A percentile compares a stretch with the other conserved stretches of the same genome.
Evolutionary conservation across 2,888 invertebrate genomes (phyloP).

Genomic region (Leptopilina syphax): DNA sequence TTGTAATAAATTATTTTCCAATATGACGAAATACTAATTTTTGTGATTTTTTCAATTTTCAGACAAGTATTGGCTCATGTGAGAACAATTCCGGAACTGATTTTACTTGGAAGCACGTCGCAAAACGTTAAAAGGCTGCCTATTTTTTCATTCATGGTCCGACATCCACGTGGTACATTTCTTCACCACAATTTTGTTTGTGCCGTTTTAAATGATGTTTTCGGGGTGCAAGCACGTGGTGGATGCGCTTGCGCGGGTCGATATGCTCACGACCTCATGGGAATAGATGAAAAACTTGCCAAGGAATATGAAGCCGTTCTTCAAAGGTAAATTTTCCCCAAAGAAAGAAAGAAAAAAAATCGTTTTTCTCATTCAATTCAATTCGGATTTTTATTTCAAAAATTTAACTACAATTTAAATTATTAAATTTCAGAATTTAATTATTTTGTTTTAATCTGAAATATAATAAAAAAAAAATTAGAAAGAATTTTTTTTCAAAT

Average conservation of each 20-base stretch:
- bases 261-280: conserved; percentile 90
- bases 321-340: conserved; percentile 78
- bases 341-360: too few species aligned
- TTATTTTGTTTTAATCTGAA: too few species aligned
- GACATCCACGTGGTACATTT: conserved; percentile 88
- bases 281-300: conserved; percentile 87
- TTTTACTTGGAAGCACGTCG: conserved; percentile 85
- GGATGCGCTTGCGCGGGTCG: conserved; percentile 90
- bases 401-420: too few species aligned
- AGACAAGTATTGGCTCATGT: conserved; percentile 89
- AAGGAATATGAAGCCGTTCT: conserved; percentile 85
- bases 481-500: too few species aligned
- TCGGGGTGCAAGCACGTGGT: conserved; percentile 91
- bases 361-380: too few species aligned
- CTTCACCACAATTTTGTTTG: conserved; percentile 93
- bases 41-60: conserved; percentile 66
- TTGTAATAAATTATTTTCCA: too few species aligned
- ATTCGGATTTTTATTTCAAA: too few species aligned
- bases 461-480: too few species aligned
- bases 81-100: conserved; percentile 87
- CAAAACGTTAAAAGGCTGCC: conserved; percentile 85
- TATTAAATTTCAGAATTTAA: too few species aligned
- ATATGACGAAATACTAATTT: conserved; percentile 43
- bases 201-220: conserved; percentile 92
- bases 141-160: conserved; percentile 91